Conservation (phyloP, 2,888 invertebrate species). For the Archips xylosteana region DNA sequence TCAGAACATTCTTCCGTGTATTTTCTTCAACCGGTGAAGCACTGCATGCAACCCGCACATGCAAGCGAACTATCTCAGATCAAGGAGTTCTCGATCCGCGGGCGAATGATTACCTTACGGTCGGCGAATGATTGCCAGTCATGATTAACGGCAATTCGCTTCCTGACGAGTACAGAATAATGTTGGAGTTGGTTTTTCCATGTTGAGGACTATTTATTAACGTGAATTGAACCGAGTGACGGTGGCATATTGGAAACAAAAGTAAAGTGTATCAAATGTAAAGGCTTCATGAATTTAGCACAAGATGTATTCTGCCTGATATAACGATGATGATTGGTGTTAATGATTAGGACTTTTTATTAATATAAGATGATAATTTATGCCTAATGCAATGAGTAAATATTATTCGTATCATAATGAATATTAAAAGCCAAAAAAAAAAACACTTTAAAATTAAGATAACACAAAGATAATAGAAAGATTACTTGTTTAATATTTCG, state of each 20-base stretch:
- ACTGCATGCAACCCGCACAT: slow-evolving; percentile 30
- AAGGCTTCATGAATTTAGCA: too few relatives aligned
- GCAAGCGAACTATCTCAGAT: slow-evolving; percentile 40
- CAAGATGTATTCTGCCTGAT: too few relatives aligned
- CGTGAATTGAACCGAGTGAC: background rate
- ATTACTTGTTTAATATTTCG: too few relatives aligned
- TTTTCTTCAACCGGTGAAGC: background rate
- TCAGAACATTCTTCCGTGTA: slow-evolving; percentile 3
- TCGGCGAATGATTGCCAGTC: slow-evolving; percentile 18
- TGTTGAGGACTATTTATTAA: background rate
- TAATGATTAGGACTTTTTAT: too few relatives aligned
- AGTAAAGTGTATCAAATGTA: background rate
- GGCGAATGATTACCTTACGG: slow-evolving; percentile 34
- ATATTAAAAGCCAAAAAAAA: too few relatives aligned
- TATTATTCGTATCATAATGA: too few relatives aligned
- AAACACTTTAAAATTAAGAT: too few relatives aligned
- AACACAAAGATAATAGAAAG: too few relatives aligned
- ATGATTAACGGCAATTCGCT: slow-evolving; percentile 30
- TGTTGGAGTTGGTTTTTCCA: background rate
- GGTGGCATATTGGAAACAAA: background rate
- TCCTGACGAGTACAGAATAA: slow-evolving; percentile 15
- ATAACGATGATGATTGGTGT: too few relatives aligned
- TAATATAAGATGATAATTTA: too few relatives aligned
- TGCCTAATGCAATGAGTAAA: too few relatives aligned
- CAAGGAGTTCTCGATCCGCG: slow-evolving; percentile 33